A percentile compares a stretch with the other conserved stretches of the same genome.
Evolutionary conservation across 2,797 vertebrate genomes (phyloP).

Genomic region (Liasis olivaceus): DNA sequence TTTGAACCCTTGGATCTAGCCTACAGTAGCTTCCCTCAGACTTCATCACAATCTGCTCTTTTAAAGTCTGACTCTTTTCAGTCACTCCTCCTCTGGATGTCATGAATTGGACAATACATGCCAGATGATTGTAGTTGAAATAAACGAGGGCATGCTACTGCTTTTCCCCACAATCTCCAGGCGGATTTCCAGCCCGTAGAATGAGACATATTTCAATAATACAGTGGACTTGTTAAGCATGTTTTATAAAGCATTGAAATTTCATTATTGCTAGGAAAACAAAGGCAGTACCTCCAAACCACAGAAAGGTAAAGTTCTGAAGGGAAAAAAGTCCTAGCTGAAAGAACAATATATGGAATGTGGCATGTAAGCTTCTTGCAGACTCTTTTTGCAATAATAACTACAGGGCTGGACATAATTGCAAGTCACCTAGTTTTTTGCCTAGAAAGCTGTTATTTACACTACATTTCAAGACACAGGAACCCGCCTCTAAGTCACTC

Average conservation of each 20-base stretch:
- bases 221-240: not conserved
- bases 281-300: not conserved
- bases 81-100: not conserved
- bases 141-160: not conserved
- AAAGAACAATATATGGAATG: not conserved
- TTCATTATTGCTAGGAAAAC: not conserved
- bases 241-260: not conserved
- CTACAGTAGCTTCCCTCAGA: not conserved
- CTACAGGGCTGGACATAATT: slow-evolving; percentile 1
- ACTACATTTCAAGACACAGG: not conserved
- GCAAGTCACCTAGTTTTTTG: not conserved
- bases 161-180: not conserved
- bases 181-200: not conserved
- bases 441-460: slow-evolving; percentile 1
- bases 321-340: not conserved
- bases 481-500: not conserved
- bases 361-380: not conserved
- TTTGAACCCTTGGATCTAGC: not conserved
- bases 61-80: not conserved
- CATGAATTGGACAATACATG: not conserved
- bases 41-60: not conserved
- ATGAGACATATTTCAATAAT: not conserved
- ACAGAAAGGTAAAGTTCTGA: not conserved
- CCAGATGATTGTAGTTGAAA: not conserved
- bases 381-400: not conserved